Conservation (phyloP, 2,888 invertebrate species). For the Ptychoptera albimana region DNA sequence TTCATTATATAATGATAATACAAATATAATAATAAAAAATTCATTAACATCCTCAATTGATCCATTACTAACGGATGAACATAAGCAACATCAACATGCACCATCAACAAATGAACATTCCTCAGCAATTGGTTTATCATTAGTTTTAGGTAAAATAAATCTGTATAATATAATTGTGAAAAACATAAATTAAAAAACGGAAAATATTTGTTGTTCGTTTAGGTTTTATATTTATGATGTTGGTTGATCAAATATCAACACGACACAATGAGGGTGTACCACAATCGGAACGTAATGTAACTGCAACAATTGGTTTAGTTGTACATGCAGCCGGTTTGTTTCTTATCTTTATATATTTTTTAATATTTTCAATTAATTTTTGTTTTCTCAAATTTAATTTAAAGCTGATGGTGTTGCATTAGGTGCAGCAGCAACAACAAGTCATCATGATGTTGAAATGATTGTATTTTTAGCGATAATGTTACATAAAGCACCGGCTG, state of each 20-base stretch:
- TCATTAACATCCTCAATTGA: background rate
- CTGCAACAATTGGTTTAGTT: slow-evolving; percentile 91
- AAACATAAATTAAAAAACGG: too few relatives aligned
- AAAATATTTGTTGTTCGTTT: too few relatives aligned
- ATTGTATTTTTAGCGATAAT: slow-evolving; percentile 98
- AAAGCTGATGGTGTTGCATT: slow-evolving; percentile 90
- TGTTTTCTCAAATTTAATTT: slow-evolving; percentile 2
- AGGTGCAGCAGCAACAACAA: slow-evolving; percentile 95
- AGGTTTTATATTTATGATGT: slow-evolving; percentile 93
- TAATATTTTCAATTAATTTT: slow-evolving; percentile 4
- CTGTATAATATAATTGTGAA: background rate
- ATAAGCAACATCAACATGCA: slow-evolving; percentile 6
- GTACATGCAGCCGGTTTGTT: slow-evolving; percentile 84
- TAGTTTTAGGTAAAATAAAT: slow-evolving; percentile 53
- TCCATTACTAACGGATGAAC: slow-evolving; percentile 28
- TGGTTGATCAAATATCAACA: slow-evolving; percentile 73
- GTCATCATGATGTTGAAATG: slow-evolving; percentile 90
- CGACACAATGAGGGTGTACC: slow-evolving; percentile 40
- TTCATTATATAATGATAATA: slow-evolving; percentile 42
- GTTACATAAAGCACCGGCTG: slow-evolving; percentile 98
- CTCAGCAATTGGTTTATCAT: slow-evolving; percentile 65
- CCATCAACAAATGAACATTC: slow-evolving; percentile 19
- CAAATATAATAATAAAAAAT: slow-evolving; percentile 2
- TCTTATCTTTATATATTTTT: slow-evolving; percentile 2
- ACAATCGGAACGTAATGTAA: slow-evolving; percentile 57